These are phyloP conservation scores for Pangasianodon gigas DNA, from an alignment of 2,113 vertebrate genomes.

Conservation along the genomic window DNA sequence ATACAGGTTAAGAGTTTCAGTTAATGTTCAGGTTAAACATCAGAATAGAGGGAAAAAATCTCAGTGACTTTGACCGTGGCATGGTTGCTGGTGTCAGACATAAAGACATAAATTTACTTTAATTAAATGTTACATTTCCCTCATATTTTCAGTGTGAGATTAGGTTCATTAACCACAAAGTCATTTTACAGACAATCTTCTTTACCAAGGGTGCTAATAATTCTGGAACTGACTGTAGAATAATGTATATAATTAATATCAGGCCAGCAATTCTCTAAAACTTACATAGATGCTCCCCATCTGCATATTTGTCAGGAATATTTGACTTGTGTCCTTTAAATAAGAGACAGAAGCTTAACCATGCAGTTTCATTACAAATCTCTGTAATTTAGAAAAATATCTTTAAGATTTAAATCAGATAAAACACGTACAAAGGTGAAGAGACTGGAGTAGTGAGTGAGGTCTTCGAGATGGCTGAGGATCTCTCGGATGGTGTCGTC, in stretches of 20 bases:
- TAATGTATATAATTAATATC: not conserved
- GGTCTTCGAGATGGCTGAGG: slow-evolving; percentile 21
- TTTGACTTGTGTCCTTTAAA: not conserved
- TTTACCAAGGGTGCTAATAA: not conserved
- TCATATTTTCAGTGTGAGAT: not conserved
- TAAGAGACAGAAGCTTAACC: not conserved
- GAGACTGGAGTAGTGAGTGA: slow-evolving; percentile 2
- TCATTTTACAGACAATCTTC: not conserved
- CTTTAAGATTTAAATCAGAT: not conserved
- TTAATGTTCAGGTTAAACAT: too few relatives aligned
- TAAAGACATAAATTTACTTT: not conserved
- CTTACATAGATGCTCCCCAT: not conserved
- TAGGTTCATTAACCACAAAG: not conserved
- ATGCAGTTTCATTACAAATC: not conserved
- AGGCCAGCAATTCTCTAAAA: not conserved
- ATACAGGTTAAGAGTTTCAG: too few relatives aligned
- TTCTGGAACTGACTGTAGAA: not conserved
- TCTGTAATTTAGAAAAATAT: not conserved
- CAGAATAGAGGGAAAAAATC: too few relatives aligned
- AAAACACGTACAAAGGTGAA: not conserved
- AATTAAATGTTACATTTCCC: not conserved
- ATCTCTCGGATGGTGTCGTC: slow-evolving; percentile 42
- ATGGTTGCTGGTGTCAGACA: too few relatives aligned
- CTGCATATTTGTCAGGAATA: not conserved
- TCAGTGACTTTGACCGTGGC: not conserved